Conservation (phyloP, 2,888 invertebrate species). For the Phania funesta region DNA sequence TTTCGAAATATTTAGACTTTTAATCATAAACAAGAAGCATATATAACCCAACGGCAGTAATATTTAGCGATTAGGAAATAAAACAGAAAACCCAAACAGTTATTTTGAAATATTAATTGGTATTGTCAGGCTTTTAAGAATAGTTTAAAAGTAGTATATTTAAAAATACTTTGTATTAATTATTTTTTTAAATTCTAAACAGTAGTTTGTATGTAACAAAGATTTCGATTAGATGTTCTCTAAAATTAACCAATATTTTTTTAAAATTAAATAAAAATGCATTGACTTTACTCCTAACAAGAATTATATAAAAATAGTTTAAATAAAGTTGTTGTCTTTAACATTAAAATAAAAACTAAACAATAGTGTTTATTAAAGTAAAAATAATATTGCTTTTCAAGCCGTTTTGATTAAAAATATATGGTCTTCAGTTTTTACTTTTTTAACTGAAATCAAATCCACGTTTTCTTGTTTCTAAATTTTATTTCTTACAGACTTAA, state of each 20-base stretch:
- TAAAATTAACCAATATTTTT: neutral
- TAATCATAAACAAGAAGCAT: no score
- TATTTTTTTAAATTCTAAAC: neutral
- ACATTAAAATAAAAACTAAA: conserved; percentile 38
- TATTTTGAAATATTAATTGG: neutral
- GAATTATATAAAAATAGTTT: neutral
- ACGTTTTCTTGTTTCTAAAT: conserved; percentile 17
- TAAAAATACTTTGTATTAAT: conserved; percentile 14
- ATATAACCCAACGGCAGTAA: neutral
- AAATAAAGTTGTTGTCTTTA: neutral
- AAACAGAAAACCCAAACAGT: neutral
- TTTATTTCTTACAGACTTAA: conserved; percentile 34
- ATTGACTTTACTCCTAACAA: conserved; percentile 24
- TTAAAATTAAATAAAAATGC: conserved; percentile 40
- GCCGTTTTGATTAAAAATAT: conserved; percentile 17
- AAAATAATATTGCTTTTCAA: conserved; percentile 51
- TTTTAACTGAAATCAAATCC: conserved; percentile 56
- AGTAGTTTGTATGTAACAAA: conserved; percentile 2
- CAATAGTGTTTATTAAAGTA: conserved; percentile 17
- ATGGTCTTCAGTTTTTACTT: conserved; percentile 12
- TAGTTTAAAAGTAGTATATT: neutral
- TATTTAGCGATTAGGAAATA: neutral
- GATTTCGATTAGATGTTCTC: neutral
- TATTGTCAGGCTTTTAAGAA: neutral
- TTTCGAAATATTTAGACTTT: neutral